Conservation (phyloP, 2,113 vertebrate species). For the Ariopsis seemanni region DNA sequence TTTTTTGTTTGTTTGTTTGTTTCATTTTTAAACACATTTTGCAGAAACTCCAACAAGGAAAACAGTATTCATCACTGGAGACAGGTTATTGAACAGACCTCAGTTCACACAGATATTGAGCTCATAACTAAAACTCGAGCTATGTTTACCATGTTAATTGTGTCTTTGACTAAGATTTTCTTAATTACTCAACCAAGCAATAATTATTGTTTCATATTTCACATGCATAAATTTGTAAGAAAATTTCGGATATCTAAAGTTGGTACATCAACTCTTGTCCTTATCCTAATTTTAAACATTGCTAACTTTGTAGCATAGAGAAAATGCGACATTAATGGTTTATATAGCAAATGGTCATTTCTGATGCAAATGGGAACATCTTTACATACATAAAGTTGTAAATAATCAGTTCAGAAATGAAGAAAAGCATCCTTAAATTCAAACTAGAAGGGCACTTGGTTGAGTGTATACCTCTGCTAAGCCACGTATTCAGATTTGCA, state of each 20-base stretch:
- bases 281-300: background rate
- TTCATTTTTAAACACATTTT: background rate
- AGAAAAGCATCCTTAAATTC: too few species aligned
- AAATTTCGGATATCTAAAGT: background rate
- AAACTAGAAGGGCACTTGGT: too few species aligned
- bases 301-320: background rate
- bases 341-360: background rate
- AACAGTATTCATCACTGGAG: background rate
- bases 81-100: slow-evolving; percentile 7
- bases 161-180: background rate
- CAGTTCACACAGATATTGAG: slow-evolving; percentile 33
- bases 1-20: background rate
- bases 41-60: background rate
- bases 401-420: background rate
- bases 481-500: too few species aligned
- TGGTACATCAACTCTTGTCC: background rate
- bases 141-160: background rate
- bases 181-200: background rate
- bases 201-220: background rate
- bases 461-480: too few species aligned
- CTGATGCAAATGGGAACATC: background rate
- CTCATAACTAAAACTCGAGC: slow-evolving; percentile 18
- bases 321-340: background rate
- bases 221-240: background rate
- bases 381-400: background rate